A percentile compares a stretch with the other conserved stretches of the same genome.
Evolutionary conservation across 2,888 invertebrate genomes (phyloP).

Genomic region (Lagria hirta): DNA sequence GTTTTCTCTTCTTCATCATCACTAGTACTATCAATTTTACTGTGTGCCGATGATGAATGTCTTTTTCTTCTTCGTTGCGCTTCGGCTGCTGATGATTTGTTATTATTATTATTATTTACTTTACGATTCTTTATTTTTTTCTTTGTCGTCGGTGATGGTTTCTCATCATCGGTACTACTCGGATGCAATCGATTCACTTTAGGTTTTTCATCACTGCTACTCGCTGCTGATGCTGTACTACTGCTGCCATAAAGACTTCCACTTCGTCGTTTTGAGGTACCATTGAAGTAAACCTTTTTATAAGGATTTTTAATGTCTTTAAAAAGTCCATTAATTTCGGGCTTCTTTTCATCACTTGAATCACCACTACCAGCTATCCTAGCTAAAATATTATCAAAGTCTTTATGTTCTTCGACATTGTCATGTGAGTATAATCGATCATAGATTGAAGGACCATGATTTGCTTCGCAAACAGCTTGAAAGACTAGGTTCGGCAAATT

Average conservation of each 20-base stretch:
- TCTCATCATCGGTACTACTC: slow-evolving; percentile 56
- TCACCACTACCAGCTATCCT: slow-evolving; percentile 65
- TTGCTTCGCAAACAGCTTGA: slow-evolving; percentile 79
- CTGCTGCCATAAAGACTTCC: slow-evolving; percentile 68
- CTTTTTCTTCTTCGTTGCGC: slow-evolving; percentile 46
- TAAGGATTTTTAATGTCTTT: slow-evolving; percentile 65
- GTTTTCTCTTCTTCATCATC: slow-evolving; percentile 63
- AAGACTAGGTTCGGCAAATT: slow-evolving; percentile 55
- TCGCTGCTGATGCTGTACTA: too few relatives aligned
- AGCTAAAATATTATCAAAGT: slow-evolving; percentile 68
- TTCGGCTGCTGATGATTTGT: too few relatives aligned
- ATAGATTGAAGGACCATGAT: slow-evolving; percentile 88
- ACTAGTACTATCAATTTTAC: slow-evolving; percentile 61
- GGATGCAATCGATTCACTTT: slow-evolving; percentile 54
- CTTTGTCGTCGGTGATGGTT: slow-evolving; percentile 56
- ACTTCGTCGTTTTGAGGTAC: slow-evolving; percentile 65
- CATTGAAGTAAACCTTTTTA: slow-evolving; percentile 77
- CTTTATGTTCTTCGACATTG: slow-evolving; percentile 65
- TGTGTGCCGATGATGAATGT: slow-evolving; percentile 42
- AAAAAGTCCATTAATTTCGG: slow-evolving; percentile 69
- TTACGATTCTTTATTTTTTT: slow-evolving; percentile 36
- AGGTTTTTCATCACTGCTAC: slow-evolving; percentile 53
- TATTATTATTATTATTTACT: slow-evolving; percentile 38
- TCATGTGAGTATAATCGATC: slow-evolving; percentile 81
- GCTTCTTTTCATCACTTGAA: slow-evolving; percentile 64